Evolutionary conservation across 2,888 invertebrate species (phyloP), one percentile per base, ranked within the genome.

Genomic region (Tetanocera ferruginea): DNA sequence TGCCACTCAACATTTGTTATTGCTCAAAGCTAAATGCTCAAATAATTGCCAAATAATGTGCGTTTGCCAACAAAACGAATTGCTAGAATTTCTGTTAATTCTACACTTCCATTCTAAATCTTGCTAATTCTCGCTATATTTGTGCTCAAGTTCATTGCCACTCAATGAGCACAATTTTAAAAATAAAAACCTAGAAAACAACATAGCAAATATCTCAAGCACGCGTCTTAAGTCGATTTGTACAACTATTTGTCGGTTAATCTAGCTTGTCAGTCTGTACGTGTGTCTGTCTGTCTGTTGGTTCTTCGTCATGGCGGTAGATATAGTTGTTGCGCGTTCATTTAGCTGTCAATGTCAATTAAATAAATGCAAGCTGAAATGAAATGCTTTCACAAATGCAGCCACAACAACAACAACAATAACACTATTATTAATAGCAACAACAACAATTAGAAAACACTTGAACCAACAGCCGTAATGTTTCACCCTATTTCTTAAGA

Each of bases 331-430:
- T 60, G 57, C 31, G 64, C 43, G 23, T 34, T 37, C 67, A 37
- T 37, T 67, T 67, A 37, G 67, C 67, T 67, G 67, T 67, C 67
- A 67, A 67, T 67, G 67, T 67, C 67, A 67, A 67, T 34, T 23
- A 23, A 23, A 31, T 17, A 17, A 19, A 67, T 37, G 19, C 23
- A 23, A n/a, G 37, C 19, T 3, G 14, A 37, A 67, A 8, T 19
- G 19, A 67, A 67, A 67, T 34, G 37, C 17, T 11, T 37, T n/a
- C 19, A 60, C 25, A 66, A 66, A 34, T 34, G n/a, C 6, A 37
- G 19, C 28, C 28, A 64, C 31, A n/a, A 34, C 4, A 37, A 6
- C 6, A 19, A 17, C 34, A n/a, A 8, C 19, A 67, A 37, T 19
- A 37, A 11, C 14, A 34, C n/a, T 4, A 60, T 3, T 4, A 60